phyloP scores from a whole-genome alignment of 2,888 invertebrate genomes.

The Ecliptopera silaceata region DNA sequence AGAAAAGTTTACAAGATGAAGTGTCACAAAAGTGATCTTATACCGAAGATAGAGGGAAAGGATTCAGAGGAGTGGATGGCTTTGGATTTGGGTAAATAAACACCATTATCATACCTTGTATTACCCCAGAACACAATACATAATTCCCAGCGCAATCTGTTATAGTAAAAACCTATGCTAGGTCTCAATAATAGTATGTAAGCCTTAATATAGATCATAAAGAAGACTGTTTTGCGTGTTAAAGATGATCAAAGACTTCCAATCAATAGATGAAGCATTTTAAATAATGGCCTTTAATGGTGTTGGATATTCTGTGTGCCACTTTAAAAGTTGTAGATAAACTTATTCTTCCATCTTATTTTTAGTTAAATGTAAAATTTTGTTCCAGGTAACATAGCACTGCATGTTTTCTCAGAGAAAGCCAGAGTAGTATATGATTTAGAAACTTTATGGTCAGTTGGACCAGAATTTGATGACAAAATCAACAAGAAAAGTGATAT shows the following conservation, averaged over 20 bases:
- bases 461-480: conserved; percentile 90
- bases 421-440: conserved; percentile 90
- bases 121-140: too few species aligned
- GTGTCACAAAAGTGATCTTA: conserved; percentile 81
- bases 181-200: too few species aligned
- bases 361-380: conserved; percentile 7
- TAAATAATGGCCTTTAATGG: not conserved
- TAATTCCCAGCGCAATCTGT: too few species aligned
- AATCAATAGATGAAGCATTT: too few species aligned
- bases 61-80: conserved; percentile 93
- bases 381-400: conserved; percentile 92
- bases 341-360: too few species aligned
- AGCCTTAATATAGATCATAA: too few species aligned
- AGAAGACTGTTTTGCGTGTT: too few species aligned
- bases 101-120: too few species aligned
- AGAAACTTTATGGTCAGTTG: conserved; percentile 95
- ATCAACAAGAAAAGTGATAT: conserved; percentile 84
- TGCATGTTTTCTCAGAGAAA: conserved; percentile 92
- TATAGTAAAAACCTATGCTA: too few species aligned
- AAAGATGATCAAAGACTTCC: too few species aligned
- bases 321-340: too few species aligned
- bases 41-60: conserved; percentile 91
- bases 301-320: not conserved
- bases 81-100: conserved; percentile 89
- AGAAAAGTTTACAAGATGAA: conserved; percentile 90